Base-by-base conservation (phyloP, 1,140 invertebrate species). In the Dreissena rostriformis region DNA sequence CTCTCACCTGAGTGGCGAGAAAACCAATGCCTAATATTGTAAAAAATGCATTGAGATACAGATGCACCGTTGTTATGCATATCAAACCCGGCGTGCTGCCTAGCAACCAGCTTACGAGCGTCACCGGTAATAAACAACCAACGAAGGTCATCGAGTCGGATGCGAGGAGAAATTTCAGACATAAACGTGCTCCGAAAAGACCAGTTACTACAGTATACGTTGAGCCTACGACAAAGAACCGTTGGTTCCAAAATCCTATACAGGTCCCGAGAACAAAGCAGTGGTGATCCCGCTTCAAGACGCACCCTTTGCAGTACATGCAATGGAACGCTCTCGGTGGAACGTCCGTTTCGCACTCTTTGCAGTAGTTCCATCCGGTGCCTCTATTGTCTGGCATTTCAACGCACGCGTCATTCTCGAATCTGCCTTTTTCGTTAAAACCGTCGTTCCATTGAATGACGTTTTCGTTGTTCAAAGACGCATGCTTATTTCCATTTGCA, bases 211-310 rank as follows among this genome's bases (percentile, higher is more conserved):
- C 51, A 5, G 71, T 53, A 91, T 98, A 96, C 39, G 39, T 39
- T 39, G 39, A 39, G 39, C 39, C 96, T 87, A 96, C 95, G 2
- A 97, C 94, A 91, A 98, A 99, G 92, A 97, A 99, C 88, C 98
- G 94, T 89, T 97, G 96, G 93, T 99, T 99, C 79, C 95, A 95
- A 91, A 98, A 96, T 0, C 98, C 98, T 26, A 99, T 95, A 93
- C 98, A 99, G 89, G 96, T 97, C 12, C 96, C 96, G 26, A 96
- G 96, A 92, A 99, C 98, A 61, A 96, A 96, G 91, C 98, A 99
- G 92, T 99, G 98, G 93, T 99, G 98, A 92, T 99, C 98, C 86
- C 98, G 95, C 92, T 98, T 98, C 10, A 98, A 91, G 61, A 99
- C 96, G 90, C 98, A 99, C 29, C 22, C 71, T 71, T 86, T 67